These are phyloP conservation scores for Stenichneumon culpator DNA, from an alignment of 2,888 invertebrate genomes.

Conservation along the genomic window DNA sequence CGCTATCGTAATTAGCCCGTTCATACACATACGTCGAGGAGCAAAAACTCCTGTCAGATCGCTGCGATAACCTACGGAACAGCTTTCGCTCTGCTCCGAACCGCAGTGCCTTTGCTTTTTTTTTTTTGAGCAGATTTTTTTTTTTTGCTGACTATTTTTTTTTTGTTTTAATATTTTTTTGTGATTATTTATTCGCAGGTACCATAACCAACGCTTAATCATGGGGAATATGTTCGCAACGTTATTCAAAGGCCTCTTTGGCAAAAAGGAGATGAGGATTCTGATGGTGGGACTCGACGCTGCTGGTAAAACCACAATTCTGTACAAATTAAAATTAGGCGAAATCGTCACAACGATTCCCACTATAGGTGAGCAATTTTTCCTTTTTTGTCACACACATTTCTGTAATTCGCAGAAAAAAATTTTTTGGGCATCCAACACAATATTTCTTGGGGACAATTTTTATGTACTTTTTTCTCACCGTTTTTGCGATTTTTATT, in stretches of 20 bases:
- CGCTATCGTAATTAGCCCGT: slow-evolving; percentile 9
- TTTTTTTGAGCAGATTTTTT: background rate
- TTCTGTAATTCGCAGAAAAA: slow-evolving; percentile 35
- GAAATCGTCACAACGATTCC: slow-evolving; percentile 99
- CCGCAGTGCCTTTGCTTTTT: too few relatives aligned
- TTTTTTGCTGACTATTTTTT: background rate
- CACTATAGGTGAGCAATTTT: slow-evolving; percentile 94
- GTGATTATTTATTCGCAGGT: slow-evolving; percentile 85
- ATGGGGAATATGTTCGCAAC: slow-evolving; percentile 99
- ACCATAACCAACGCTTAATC: slow-evolving; percentile 87
- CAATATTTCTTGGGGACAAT: slow-evolving; percentile 41
- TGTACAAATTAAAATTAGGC: slow-evolving; percentile 99
- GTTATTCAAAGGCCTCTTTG: slow-evolving; percentile 99
- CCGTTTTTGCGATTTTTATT: too few relatives aligned
- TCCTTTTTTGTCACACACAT: slow-evolving; percentile 40
- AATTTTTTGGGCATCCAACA: background rate
- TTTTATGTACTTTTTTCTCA: slow-evolving; percentile 25
- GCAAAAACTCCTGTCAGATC: background rate
- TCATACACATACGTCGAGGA: background rate
- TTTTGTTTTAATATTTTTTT: background rate
- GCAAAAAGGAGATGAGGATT: slow-evolving; percentile 99
- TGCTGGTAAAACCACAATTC: slow-evolving; percentile 99
- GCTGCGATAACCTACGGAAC: background rate
- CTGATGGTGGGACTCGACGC: slow-evolving; percentile 99
- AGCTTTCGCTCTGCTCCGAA: background rate